Evolutionary conservation across 2,797 vertebrate species (phyloP), one percentile per base, ranked within the genome.

Genomic region (Acanthopagrus latus): DNA sequence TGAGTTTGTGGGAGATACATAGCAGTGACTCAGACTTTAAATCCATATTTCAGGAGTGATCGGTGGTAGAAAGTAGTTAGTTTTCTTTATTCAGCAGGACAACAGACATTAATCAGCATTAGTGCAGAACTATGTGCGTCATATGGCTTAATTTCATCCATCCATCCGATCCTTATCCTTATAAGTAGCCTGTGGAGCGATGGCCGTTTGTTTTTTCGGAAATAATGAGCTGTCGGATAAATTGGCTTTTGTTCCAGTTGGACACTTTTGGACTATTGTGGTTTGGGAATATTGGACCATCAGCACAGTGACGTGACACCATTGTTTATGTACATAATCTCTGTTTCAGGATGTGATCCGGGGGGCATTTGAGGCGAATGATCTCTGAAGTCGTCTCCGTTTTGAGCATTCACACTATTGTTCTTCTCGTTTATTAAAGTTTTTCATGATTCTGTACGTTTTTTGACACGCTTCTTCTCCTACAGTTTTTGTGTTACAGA

Each of bases 21-120:
- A 41, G 27, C 56, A 71, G 58, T 56, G 68, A 78, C 58, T 63
- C 67, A 7, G 47, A 43, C 9, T 50, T 74, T 13, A 68, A 8
- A 60, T 59, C 65, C 10, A 75, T 72, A 51, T 44, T 52, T 58
- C 29, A 63, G n/a, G 66, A 63, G 25, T 47, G 47, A 70, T 44
- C 27, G 63, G 0, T 51, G 27, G 7, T 46, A 29, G 21, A 51
- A 64, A 59, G 12, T 16, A 11, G 7, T n/a, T 64, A 0, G 20
- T 60, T 29, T n/a, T 25, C 11, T 1, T 47, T 18, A n/a, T 56
- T 62, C 18, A 0, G 13, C 0, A 46, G 17, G 54, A 46, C 5
- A 21, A 23, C 0, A 10, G 9, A 55, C 16, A 58, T 56, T 62
- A 48, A 46, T 54, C 14, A 55, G 12, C 38, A 46, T 51, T 44